Base-by-base conservation (phyloP, 2,113 vertebrate species). In the Rhodinocichla rosea region DNA sequence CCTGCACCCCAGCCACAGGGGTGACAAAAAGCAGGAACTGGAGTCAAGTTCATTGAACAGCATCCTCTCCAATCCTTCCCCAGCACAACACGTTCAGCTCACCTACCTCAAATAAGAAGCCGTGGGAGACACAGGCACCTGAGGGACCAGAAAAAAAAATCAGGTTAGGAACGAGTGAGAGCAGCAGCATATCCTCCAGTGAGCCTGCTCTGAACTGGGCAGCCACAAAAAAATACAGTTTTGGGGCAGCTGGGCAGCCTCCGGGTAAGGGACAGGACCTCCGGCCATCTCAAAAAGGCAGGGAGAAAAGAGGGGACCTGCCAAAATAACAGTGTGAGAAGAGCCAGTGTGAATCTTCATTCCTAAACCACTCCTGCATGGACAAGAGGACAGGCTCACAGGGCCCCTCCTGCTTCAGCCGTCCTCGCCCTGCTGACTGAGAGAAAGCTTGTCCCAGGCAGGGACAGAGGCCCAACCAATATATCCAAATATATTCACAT, bases 121-220 rank as follows among this genome's bases (percentile, higher is more conserved):
- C 99, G 26, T 98, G 98, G 94, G 98, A 98, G 98, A 98, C 53
- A 97, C 99, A 99, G 78, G 97, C 97, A 98, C 99, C 99, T 99
- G 96, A 17, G 62, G 82, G 74, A 85, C 14, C 88, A 78, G 92
- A 95, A 96, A 68, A 81, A 64, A 0, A 17, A 37, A 69, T 7
- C 6, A 22, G 78, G 87, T 98, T 95, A 98, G 92, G 91, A 95
- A 6, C 0, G 0, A 82, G 44, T n/a, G 87, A 56, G 18, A 76
- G 63, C 64, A 91, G 47, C 76, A 77, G 45, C 3, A 6, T 3
- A 5, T 9, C 35, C 35, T 13, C 22, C 75, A 42, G 27, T 4
- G 22, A 88, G 16, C 19, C 21, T 55, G 19, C 52, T 35, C 30
- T 7, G 1, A 32, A 18, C n/a, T 11, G 62, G 50, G 35, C 45